phyloP scores from a whole-genome alignment of 2,113 vertebrate species.

The Campylomormyrus numenius region DNA sequence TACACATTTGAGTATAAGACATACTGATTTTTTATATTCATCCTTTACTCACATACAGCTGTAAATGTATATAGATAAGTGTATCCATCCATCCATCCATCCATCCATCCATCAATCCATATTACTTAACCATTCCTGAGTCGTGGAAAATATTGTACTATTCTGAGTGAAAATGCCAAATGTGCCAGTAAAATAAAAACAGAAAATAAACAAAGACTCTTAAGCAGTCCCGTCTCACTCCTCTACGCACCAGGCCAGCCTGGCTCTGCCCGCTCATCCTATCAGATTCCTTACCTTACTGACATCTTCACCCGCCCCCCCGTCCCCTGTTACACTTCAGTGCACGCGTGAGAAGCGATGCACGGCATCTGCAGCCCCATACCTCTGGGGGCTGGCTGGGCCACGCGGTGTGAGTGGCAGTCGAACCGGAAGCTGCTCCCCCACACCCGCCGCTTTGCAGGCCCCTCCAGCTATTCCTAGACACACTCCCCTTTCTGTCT shows the following conservation, averaged over 20 bases:
- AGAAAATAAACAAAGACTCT: background rate
- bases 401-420: background rate
- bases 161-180: background rate
- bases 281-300: background rate
- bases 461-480: background rate
- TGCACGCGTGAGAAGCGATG: background rate
- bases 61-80: background rate
- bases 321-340: background rate
- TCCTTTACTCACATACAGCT: background rate
- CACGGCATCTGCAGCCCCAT: background rate
- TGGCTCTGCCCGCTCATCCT: background rate
- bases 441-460: background rate
- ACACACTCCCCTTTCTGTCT: background rate
- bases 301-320: background rate
- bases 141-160: background rate
- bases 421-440: background rate
- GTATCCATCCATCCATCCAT: background rate
- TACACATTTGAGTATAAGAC: background rate
- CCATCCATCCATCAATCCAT: background rate
- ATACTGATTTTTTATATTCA: background rate
- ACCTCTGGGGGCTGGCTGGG: background rate
- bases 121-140: background rate
- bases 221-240: background rate
- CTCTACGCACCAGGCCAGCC: background rate
- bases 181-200: background rate